phyloP scores from a whole-genome alignment of 35 echinoderm and acorn worm genomes.

The Strongylocentrotus purpuratus region DNA sequence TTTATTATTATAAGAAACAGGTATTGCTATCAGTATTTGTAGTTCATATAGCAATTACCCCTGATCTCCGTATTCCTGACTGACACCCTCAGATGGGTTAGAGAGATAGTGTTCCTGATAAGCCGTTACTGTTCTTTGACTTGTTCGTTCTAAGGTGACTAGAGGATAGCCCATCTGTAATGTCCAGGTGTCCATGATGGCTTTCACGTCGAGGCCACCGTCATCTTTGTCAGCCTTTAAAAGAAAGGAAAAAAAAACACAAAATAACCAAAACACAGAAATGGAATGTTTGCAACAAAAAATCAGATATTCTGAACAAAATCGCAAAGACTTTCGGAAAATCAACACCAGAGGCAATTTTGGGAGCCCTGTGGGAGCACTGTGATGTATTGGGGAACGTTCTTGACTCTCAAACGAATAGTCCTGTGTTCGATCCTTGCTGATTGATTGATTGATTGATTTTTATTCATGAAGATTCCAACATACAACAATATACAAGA shows the following conservation, averaged over 20 bases:
- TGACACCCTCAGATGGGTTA: conserved; percentile 56
- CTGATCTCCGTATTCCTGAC: conserved; percentile 61
- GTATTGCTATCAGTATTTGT: no score
- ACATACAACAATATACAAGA: no score
- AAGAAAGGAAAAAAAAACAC: neutral
- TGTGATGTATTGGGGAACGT: no score
- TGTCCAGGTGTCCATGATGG: conserved; percentile 89
- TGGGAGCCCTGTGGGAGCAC: neutral
- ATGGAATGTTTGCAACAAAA: neutral
- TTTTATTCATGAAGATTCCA: no score
- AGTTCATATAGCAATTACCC: conserved; percentile 35
- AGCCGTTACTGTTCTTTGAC: conserved; percentile 24
- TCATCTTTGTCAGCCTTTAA: conserved; percentile 11
- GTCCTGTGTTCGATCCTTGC: no score
- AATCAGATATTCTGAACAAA: neutral
- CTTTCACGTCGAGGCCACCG: conserved; percentile 66
- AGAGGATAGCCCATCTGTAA: conserved; percentile 85
- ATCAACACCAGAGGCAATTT: no score
- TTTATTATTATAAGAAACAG: no score
- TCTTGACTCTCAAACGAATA: no score
- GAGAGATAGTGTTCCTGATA: conserved; percentile 73
- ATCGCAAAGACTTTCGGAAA: no score
- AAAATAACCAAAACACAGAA: neutral
- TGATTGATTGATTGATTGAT: no score
- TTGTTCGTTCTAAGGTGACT: conserved; percentile 18